phyloP scores from a whole-genome alignment of 2,113 vertebrate species.

The Bothrops jararaca region DNA sequence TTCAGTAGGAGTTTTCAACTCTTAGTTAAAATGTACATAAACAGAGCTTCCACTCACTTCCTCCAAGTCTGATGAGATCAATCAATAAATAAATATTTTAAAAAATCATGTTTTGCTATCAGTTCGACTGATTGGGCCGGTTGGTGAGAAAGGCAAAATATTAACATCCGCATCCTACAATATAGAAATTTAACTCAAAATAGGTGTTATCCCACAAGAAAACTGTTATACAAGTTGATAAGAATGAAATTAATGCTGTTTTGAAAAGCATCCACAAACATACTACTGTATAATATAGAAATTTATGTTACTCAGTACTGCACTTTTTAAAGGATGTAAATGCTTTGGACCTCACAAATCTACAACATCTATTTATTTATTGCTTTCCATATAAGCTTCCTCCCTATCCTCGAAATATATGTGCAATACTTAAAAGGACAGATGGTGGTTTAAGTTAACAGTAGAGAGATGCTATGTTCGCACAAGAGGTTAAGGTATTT shows the following conservation, averaged over 20 bases:
- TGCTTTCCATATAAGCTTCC: not conserved
- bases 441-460: not conserved
- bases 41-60: slow-evolving; percentile 15
- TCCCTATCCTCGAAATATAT: not conserved
- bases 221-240: slow-evolving; percentile 6
- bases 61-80: not conserved
- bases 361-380: not conserved
- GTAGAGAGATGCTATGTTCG: not conserved
- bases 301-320: not conserved
- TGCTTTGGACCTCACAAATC: not conserved
- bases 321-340: not conserved
- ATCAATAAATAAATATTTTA: not conserved
- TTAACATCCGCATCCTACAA: not conserved
- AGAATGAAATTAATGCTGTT: not conserved
- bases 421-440: not conserved
- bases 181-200: not conserved
- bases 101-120: not conserved
- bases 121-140: not conserved
- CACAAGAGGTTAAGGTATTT: not conserved
- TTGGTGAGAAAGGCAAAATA: not conserved
- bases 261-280: slow-evolving; percentile 17
- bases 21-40: not conserved
- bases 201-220: slow-evolving; percentile 6
- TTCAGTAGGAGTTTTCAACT: not conserved
- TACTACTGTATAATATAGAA: not conserved